Base-by-base conservation (phyloP, 2,797 vertebrate species). In the Chanos chanos region DNA sequence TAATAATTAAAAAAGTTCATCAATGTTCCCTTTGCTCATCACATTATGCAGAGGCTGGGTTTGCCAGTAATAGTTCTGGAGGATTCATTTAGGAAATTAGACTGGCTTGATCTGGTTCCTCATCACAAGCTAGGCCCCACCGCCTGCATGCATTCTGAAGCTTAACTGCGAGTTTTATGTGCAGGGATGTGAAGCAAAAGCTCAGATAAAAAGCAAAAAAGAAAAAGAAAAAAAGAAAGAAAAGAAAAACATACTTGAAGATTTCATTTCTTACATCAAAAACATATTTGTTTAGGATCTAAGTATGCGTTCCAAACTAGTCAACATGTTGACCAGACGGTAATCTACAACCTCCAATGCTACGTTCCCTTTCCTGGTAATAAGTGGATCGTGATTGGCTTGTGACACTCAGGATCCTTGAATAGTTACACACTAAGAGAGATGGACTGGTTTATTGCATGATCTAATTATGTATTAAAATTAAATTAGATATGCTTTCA, bases 401-500 rank as follows among this genome's bases (percentile, higher is more conserved):
- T 76, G 75, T 77, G 81, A 83, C 81, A 84, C 85, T 86, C 83
- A 71, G 80, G 86, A 88, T 83, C 83, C 82, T 82, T 85, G 83
- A 82, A 87, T 83, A 84, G 82, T 80, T 79, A 66, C 85, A 83
- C 86, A 87, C 86, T 80, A 70, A 82, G 85, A 87, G 86, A 87
- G 85, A 84, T 87, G 83, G 78, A 78, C 83, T 87, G 86, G 90
- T 90, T 90, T 89, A 89, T 86, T 85, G 82, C 85, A 88, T 88
- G 83, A 91, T 90, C 90, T 90, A 90, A 90, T 91, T 90, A 90
- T 59, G 85, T 87, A 89, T 90, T 87, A 86, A 89, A 90, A 89
- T 91, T 91, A 87, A 91, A 89, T 92, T 91, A 90, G 88, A 83
- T 83, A 67, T 75, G 82, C 84, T 89, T 91, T 89, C 79, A 85